phyloP scores from a whole-genome alignment of 2,888 invertebrate genomes.

The Nebria brevicollis region DNA sequence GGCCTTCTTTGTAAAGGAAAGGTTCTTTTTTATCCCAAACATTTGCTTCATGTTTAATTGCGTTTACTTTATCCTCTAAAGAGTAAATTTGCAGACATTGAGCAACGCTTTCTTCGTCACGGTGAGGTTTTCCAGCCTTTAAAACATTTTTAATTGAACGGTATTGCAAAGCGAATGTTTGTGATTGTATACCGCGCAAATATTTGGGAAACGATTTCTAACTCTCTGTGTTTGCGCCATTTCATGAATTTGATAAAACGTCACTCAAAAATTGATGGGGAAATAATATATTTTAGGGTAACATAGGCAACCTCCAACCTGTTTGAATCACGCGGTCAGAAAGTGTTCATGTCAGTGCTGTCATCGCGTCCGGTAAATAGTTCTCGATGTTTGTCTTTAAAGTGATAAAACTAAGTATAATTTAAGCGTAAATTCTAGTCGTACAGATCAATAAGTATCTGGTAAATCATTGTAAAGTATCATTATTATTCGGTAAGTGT shows the following conservation, averaged over 20 bases:
- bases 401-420: slow-evolving; percentile 16
- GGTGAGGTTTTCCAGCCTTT: slow-evolving; percentile 57
- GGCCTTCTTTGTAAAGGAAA: slow-evolving; percentile 49
- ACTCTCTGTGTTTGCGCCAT: slow-evolving; percentile 48
- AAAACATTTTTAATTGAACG: slow-evolving; percentile 10
- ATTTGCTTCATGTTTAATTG: slow-evolving; percentile 56
- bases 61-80: slow-evolving; percentile 55
- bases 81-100: slow-evolving; percentile 54
- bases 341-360: slow-evolving; percentile 8
- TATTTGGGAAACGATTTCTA: slow-evolving; percentile 47
- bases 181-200: slow-evolving; percentile 49
- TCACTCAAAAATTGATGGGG: slow-evolving; percentile 6
- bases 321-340: slow-evolving; percentile 38
- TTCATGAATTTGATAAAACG: not conserved
- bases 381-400: slow-evolving; percentile 36
- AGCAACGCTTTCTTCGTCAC: slow-evolving; percentile 51
- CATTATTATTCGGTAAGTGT: slow-evolving; percentile 25
- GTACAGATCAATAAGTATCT: not conserved
- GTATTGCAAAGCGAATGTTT: not conserved
- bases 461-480: not conserved
- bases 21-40: slow-evolving; percentile 48
- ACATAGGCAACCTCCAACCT: slow-evolving; percentile 21
- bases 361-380: slow-evolving; percentile 44
- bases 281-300: not conserved
- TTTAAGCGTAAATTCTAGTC: slow-evolving; percentile 10